Conservation (phyloP, 1,140 invertebrate genomes). For the Achatina immaculata region DNA sequence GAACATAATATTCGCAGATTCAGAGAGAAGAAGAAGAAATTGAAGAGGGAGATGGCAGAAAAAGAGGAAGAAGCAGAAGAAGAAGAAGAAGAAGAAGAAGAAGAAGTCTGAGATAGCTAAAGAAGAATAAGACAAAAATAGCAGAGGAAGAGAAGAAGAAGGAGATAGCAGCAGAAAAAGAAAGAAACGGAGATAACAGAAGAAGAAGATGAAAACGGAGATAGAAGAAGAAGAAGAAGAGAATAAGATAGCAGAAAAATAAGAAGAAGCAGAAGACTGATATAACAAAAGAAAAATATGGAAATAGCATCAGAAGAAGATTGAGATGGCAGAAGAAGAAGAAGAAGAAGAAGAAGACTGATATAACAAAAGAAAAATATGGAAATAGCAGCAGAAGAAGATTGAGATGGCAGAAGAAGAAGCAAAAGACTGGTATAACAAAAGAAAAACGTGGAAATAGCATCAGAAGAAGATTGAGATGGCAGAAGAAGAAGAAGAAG, state of each 20-base stretch:
- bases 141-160: background rate
- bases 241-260: too few species aligned
- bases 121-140: background rate
- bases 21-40: too few species aligned
- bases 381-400: background rate
- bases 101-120: constrained; percentile 2
- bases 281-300: background rate
- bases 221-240: background rate
- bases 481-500: too few species aligned
- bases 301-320: too few species aligned
- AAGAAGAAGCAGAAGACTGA: too few species aligned
- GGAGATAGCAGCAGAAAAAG: background rate
- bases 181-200: background rate
- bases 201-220: background rate
- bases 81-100: background rate
- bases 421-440: background rate
- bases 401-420: background rate
- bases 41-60: too few species aligned
- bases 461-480: background rate
- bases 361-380: constrained; percentile 8
- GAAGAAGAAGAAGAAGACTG: constrained; percentile 13
- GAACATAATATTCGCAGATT: too few species aligned
- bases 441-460: background rate
- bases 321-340: too few species aligned
- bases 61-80: too few species aligned